Conservation (phyloP, 2,797 vertebrate species). For the Phoeniculus purpureus region DNA sequence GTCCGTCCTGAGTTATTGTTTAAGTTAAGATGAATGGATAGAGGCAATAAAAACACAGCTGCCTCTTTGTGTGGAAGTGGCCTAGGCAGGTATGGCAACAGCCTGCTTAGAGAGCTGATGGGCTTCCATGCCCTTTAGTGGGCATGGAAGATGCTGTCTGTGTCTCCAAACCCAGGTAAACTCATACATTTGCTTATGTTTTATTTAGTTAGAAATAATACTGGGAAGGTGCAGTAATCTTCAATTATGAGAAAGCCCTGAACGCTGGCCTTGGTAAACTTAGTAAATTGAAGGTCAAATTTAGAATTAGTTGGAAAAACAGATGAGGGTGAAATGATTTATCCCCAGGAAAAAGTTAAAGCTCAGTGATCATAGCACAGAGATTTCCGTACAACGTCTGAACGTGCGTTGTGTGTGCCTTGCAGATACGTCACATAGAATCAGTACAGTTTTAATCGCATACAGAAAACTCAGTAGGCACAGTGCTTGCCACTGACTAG, state of each 20-base stretch:
- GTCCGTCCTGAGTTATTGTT: background rate
- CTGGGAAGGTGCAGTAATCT: background rate
- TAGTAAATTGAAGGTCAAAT: background rate
- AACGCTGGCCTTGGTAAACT: background rate
- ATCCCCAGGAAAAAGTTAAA: background rate
- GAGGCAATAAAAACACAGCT: background rate
- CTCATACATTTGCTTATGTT: background rate
- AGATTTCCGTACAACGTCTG: background rate
- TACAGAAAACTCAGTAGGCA: constrained; percentile 11
- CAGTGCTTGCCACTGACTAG: background rate
- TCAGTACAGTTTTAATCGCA: constrained; percentile 21
- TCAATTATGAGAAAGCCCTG: background rate
- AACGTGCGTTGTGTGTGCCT: background rate
- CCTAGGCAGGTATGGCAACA: background rate
- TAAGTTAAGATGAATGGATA: background rate
- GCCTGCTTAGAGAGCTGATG: background rate
- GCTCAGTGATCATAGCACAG: fast-evolving
- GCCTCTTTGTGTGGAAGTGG: background rate
- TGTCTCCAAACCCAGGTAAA: background rate
- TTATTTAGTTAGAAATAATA: background rate
- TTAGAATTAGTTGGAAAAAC: background rate
- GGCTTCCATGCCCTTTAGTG: background rate
- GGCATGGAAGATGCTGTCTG: background rate
- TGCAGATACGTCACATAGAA: background rate
- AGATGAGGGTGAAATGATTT: background rate